phyloP scores from a whole-genome alignment of 2,888 invertebrate genomes.

The Galerucella nymphaeae region DNA sequence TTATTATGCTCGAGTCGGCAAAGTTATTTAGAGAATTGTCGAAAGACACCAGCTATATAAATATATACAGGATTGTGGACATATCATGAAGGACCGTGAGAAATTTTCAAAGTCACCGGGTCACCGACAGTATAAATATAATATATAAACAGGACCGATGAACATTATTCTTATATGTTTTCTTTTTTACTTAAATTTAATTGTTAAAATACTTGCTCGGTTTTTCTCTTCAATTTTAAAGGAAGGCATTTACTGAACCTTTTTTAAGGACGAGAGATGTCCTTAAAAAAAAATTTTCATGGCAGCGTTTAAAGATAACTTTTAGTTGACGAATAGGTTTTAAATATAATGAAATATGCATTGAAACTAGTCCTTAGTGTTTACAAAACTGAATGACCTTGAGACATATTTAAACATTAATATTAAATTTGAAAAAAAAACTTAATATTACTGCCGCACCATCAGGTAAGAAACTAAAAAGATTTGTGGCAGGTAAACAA shows the following conservation, averaged over 20 bases:
- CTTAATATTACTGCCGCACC: not conserved
- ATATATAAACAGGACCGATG: slow-evolving; percentile 25
- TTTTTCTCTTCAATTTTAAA: not conserved
- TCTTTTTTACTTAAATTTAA: not conserved
- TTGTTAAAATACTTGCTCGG: not conserved
- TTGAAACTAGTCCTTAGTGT: not conserved
- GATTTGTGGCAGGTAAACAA: not conserved
- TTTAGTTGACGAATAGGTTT: not conserved
- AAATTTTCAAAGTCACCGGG: slow-evolving; percentile 52
- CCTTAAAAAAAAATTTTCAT: too few species aligned
- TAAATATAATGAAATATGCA: not conserved
- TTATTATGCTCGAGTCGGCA: slow-evolving; percentile 51
- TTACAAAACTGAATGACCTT: not conserved
- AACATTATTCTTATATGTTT: slow-evolving; percentile 9
- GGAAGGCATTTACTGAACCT: too few species aligned
- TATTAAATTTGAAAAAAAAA: slow-evolving; percentile 1
- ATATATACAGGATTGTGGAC: slow-evolving; percentile 60
- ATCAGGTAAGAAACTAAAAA: not conserved
- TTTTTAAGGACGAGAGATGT: too few species aligned
- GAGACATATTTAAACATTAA: slow-evolving; percentile 1
- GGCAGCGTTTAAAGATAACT: too few species aligned
- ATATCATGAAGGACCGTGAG: slow-evolving; percentile 63
- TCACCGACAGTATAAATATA: slow-evolving; percentile 27
- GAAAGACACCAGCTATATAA: slow-evolving; percentile 57
- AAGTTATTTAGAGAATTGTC: slow-evolving; percentile 51